Evolutionary conservation across 1,140 invertebrate genomes (phyloP).

Genomic region (Bombus cullumanus): DNA sequence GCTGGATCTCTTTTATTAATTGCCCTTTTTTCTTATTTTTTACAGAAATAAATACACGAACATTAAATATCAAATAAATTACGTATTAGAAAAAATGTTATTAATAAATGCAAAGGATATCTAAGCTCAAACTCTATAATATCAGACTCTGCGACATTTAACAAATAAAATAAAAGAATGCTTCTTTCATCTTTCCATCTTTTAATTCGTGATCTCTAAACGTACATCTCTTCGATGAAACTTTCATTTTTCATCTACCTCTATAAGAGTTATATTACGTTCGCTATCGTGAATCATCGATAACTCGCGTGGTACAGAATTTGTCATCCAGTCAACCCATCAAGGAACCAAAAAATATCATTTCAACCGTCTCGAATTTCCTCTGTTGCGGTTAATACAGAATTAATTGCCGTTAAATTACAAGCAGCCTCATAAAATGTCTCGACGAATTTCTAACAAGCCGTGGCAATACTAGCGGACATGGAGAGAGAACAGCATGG

Average conservation of each 20-base stretch:
- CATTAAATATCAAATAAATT: too few species aligned
- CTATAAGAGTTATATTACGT: neutral
- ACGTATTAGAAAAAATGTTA: too few species aligned
- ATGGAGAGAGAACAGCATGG: neutral
- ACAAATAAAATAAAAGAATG: too few species aligned
- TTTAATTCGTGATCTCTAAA: too few species aligned
- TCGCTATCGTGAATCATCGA: too few species aligned
- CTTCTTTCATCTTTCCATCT: neutral
- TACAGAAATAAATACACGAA: too few species aligned
- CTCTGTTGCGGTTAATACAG: neutral
- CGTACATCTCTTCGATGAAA: too few species aligned
- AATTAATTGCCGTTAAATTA: constrained; percentile 24
- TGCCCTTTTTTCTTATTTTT: neutral
- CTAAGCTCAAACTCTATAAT: neutral
- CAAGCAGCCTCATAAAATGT: constrained; percentile 17
- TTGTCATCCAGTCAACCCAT: too few species aligned
- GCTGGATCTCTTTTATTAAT: neutral
- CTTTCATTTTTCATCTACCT: neutral
- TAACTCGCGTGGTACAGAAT: neutral
- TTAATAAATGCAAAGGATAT: too few species aligned
- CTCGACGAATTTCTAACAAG: constrained; percentile 19
- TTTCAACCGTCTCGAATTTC: neutral
- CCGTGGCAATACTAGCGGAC: neutral
- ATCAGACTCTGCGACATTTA: neutral
- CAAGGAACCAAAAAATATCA: neutral